Percentiles rank a stretch among this genome's conserved stretches.
phyloP scores from a whole-genome alignment of 2,113 vertebrate genomes.

The Rutilus rutilus region DNA sequence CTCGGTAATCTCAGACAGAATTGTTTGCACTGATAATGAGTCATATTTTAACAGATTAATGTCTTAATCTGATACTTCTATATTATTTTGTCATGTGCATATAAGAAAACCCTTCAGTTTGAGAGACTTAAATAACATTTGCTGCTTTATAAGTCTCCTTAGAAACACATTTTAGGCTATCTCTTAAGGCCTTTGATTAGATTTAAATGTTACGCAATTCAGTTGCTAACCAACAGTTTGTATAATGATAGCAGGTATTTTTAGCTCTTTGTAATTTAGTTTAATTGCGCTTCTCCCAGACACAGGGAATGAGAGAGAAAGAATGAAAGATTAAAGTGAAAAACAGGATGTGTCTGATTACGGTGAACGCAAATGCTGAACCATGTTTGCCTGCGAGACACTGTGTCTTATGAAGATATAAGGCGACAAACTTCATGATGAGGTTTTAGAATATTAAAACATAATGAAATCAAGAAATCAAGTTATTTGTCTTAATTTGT shows the following conservation, averaged over 20 bases:
- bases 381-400: background rate
- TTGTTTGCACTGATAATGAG: background rate
- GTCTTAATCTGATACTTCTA: background rate
- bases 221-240: constrained; percentile 51
- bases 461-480: background rate
- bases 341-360: background rate
- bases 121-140: background rate
- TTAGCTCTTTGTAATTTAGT: constrained; percentile 52
- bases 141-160: background rate
- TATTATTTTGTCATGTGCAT: background rate
- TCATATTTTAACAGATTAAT: too few species aligned
- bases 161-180: constrained; percentile 22
- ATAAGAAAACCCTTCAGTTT: background rate
- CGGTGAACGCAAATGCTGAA: background rate
- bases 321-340: background rate
- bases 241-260: constrained; percentile 42
- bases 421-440: background rate
- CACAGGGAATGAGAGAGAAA: background rate
- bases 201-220: constrained; percentile 29
- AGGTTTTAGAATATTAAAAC: background rate
- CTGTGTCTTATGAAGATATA: background rate
- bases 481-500: background rate
- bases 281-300: constrained; percentile 30
- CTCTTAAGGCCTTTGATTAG: constrained; percentile 46
- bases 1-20: background rate